Base-by-base conservation (phyloP, 1,140 invertebrate genomes). In the Sminthurinus signatus region DNA sequence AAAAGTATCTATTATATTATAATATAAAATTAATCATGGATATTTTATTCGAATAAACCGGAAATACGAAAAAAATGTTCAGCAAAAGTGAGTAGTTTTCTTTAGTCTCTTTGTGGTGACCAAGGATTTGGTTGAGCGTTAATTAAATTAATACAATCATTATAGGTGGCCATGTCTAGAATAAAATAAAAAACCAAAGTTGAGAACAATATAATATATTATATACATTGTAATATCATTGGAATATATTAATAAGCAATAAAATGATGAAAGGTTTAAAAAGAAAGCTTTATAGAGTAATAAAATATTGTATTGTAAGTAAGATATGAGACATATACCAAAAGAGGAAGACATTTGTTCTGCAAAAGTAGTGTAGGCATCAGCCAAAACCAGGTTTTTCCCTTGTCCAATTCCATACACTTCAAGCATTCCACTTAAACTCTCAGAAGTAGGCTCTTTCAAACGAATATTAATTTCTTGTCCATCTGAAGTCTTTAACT, bases 381-480 rank as follows among this genome's bases (percentile, higher is more conserved):
- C 71, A 44, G 68, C 73, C 15, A 72, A 14, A 14, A 74, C 48
- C n/a, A 68, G 46, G 44, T 65, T 72, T 42, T 70, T 72, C 1
- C 70, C 70, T 64, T 73, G 65, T 19, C 68, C 74, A 32, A 70
- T 70, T n/a, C 73, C 73, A 43, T 70, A 71, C n/a, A 75, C 68
- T 69, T 74, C 73, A 48, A 75, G 54, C 1, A 72, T 44, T 19
- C 74, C 74, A n/a, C 51, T 15, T 14, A 74, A 46, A 12, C 70
- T 61, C 52, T 74, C 73, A 14, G 52, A 52, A 10, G 73, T 60
- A 5, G 73, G 69, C 39, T 62, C 43, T 31, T 71, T 69, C 27
- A 73, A 44, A 3, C 61, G 46, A 19, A 74, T 46, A 48, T 68
- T 73, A 25, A 75, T 64, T 23, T 19, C 55, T 10, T 46, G 31